Evolutionary conservation across 1,140 invertebrate species (phyloP), one percentile per base, ranked within the genome.

Genomic region (Polypedilum pembai): DNA sequence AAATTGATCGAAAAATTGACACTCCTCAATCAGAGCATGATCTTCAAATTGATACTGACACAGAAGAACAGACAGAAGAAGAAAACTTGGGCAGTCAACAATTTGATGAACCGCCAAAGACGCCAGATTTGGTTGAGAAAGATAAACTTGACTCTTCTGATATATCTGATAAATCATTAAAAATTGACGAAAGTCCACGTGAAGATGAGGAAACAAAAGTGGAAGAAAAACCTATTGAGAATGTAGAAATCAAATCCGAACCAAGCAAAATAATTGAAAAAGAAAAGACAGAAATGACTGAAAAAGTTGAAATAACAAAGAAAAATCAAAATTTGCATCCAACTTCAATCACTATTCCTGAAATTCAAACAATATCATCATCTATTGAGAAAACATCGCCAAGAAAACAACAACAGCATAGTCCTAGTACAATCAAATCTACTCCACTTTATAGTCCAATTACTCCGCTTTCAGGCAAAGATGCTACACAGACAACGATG

Each of bases 41-140:
- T 79, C 82, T 94, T 7, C 90, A 94, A 80, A 94, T 94, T 74
- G 93, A 94, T 80, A 94, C 92, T 1, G 92, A 94, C 78, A 92
- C 90, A 8, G 91, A 93, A 78, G 92, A 93, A 78, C 86, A 84
- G n/a, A 84, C 84, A 74, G 87, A 87, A 74, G 86, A 88, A 73
- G 82, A 79, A 7, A 79, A 79, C 79, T 75, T 73, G 79, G 65
- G 79, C 79, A 18, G 79, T 78, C 74, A 78, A 79, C 0, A 79
- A 12, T 83, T 83, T 74, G 83, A 86, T 78, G 79, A 85, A 41
- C 82, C 81, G 4, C 83, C 84, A 0, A 83, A 83, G 72, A 85
- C 84, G 5, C 83, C 84, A 8, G 84, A 85, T 41, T 81, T 83
- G 73, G 45, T 40, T 3, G 18, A 66, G 8, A 41, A 74, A 18